Evolutionary conservation across 2,797 vertebrate species (phyloP).

Genomic region (Scarus forsteni): DNA sequence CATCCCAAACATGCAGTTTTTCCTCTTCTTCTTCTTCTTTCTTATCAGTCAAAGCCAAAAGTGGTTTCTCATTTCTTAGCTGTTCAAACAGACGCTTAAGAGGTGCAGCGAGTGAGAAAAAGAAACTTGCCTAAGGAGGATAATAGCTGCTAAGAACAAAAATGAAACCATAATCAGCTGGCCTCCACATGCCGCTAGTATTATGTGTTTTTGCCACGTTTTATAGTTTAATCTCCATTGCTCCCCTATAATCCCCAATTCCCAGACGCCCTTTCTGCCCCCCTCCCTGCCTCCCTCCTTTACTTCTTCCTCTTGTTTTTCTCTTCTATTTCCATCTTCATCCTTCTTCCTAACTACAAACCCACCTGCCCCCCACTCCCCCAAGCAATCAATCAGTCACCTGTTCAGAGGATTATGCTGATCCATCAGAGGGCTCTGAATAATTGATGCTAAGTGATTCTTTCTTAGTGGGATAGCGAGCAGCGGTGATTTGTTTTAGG

Average conservation of each 20-base stretch:
- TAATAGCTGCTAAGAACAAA: slow-evolving; percentile 27
- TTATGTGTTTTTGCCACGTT: slow-evolving; percentile 5
- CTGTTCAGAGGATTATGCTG: slow-evolving; percentile 44
- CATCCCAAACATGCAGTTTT: slow-evolving; percentile 6
- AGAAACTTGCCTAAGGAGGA: slow-evolving; percentile 2
- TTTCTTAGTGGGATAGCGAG: slow-evolving; percentile 59
- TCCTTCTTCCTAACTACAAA: slow-evolving; percentile 24
- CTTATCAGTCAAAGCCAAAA: not conserved
- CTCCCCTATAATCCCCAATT: slow-evolving; percentile 8
- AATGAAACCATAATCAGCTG: slow-evolving; percentile 27
- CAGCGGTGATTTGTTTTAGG: slow-evolving; percentile 71
- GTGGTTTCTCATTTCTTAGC: not conserved
- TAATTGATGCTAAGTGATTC: slow-evolving; percentile 77
- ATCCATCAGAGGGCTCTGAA: slow-evolving; percentile 40
- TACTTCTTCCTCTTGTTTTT: slow-evolving; percentile 1
- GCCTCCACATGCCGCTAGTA: slow-evolving; percentile 7
- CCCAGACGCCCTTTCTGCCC: not conserved
- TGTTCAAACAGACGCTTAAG: not conserved
- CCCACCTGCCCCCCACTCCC: slow-evolving; percentile 42
- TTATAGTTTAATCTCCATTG: slow-evolving; percentile 20
- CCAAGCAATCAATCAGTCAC: slow-evolving; percentile 65
- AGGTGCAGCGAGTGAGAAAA: not conserved
- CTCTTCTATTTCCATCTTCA: slow-evolving; percentile 1
- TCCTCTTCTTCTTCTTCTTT: not conserved
- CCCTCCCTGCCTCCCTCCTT: not conserved